phyloP scores from a whole-genome alignment of 2,113 vertebrate genomes.

The Tragelaphus imberbis region DNA sequence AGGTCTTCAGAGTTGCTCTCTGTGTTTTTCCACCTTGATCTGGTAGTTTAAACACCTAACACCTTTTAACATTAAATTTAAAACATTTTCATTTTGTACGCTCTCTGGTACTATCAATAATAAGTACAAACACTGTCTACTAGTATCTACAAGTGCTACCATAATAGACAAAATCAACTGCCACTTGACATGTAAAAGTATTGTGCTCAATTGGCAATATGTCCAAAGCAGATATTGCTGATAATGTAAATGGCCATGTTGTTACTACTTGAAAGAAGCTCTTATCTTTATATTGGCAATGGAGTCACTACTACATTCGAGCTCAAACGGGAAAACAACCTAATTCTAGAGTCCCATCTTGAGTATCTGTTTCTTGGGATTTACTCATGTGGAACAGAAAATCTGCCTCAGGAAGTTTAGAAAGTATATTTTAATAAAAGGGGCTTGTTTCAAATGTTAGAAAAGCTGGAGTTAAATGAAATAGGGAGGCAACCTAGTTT shows the following conservation, averaged over 20 bases:
- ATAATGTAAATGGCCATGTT: neutral
- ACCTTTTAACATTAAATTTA: neutral
- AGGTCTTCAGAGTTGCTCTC: neutral
- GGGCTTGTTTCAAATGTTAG: neutral
- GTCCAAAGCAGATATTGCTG: neutral
- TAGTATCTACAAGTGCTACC: neutral
- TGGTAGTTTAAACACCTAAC: neutral
- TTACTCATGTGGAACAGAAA: neutral
- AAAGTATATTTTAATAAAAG: neutral
- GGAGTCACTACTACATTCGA: neutral
- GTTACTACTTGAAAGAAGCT: neutral
- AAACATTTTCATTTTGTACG: constrained; percentile 13
- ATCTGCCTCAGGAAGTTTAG: neutral
- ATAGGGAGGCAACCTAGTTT: neutral
- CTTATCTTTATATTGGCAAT: neutral
- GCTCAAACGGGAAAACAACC: neutral
- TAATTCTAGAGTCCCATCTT: neutral
- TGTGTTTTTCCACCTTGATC: neutral
- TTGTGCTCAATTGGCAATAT: constrained; percentile 11
- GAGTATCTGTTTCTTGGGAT: neutral
- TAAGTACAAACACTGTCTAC: neutral
- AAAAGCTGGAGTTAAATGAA: neutral
- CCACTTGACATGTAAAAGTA: neutral
- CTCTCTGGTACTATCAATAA: neutral
- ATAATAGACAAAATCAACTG: neutral